These are phyloP conservation scores for Carcharodon carcharias DNA, from an alignment of 2,797 vertebrate species.

Conservation along the genomic window DNA sequence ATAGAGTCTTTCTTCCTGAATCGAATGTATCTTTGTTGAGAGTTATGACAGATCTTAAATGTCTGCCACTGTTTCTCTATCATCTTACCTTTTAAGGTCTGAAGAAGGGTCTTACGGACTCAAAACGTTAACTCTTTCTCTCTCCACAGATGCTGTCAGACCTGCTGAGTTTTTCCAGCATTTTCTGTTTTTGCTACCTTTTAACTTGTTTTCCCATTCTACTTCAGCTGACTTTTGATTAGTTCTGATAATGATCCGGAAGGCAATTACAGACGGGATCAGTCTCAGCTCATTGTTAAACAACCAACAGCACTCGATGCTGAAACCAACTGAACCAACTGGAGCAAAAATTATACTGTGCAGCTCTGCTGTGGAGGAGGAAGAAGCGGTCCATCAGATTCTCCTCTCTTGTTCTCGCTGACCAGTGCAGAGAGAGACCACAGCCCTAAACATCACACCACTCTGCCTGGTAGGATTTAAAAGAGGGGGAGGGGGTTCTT, in stretches of 20 bases:
- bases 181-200: no score
- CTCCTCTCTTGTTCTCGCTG: not conserved
- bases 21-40: not conserved
- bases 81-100: no score
- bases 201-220: no score
- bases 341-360: not conserved
- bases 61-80: no score
- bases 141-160: no score
- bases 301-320: not conserved
- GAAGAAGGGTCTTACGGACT: no score
- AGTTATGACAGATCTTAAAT: no score
- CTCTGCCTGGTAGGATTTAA: not conserved
- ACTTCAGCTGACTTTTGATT: not conserved
- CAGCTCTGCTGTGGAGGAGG: not conserved
- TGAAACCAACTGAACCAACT: not conserved
- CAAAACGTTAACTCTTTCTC: no score
- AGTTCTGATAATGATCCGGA: not conserved
- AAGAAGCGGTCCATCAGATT: not conserved
- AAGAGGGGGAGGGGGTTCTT: not conserved
- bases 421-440: not conserved
- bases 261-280: not conserved
- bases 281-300: not conserved
- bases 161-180: no score
- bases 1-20: not conserved
- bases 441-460: not conserved